Conservation (phyloP, 64 coral and sea anemone genomes). For the Actinia tenebrosa region DNA sequence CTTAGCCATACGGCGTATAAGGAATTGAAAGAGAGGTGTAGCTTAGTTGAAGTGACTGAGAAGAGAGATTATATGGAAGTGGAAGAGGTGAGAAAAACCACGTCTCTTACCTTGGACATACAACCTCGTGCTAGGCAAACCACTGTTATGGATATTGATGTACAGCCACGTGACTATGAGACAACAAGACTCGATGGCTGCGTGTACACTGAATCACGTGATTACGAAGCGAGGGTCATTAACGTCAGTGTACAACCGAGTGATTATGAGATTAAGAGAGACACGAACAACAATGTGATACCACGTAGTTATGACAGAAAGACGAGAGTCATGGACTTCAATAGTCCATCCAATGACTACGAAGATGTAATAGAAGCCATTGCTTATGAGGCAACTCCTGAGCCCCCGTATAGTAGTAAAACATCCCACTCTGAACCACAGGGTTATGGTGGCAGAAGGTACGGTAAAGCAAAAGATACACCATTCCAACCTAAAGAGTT, state of each 20-base stretch:
- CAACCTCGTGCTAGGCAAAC: slow-evolving; percentile 41
- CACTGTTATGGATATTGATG: slow-evolving; percentile 57
- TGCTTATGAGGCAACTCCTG: not conserved
- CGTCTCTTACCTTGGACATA: slow-evolving; percentile 56
- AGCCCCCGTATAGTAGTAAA: not conserved
- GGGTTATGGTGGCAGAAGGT: not conserved
- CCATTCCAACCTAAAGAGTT: not conserved
- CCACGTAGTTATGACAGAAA: not conserved
- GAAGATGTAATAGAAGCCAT: not conserved
- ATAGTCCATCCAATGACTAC: not conserved
- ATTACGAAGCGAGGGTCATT: not conserved
- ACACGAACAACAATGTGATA: not conserved
- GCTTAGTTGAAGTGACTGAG: not conserved
- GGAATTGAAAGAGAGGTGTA: slow-evolving; percentile 32
- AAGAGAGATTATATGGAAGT: not conserved
- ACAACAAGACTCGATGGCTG: not conserved
- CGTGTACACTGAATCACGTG: not conserved
- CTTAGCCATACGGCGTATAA: slow-evolving; percentile 74
- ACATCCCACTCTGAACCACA: not conserved
- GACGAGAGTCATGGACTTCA: not conserved
- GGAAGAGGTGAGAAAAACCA: slow-evolving; percentile 47
- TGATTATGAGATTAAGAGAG: not conserved
- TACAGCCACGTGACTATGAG: slow-evolving; percentile 4
- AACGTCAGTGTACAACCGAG: not conserved
- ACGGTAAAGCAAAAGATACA: not conserved